These are phyloP conservation scores for Mesembrinibis cayennensis DNA, from an alignment of 2,113 vertebrate species.

Conservation along the genomic window DNA sequence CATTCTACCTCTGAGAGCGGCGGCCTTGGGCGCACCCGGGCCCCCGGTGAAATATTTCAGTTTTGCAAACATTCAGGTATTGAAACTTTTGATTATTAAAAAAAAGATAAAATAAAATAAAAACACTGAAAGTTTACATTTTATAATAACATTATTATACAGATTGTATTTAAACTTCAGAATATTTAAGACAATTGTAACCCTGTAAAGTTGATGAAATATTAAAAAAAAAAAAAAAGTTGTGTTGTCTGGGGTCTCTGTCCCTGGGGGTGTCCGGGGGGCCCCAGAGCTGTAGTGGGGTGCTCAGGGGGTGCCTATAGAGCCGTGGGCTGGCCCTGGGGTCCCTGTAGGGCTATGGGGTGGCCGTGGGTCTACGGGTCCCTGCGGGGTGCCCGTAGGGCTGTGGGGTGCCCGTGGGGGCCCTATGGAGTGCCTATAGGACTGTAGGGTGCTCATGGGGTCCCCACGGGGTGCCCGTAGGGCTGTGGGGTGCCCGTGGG, in stretches of 20 bases:
- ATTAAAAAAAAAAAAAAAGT: slow-evolving; percentile 71
- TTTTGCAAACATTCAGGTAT: slow-evolving; percentile 77
- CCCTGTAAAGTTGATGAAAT: slow-evolving; percentile 79
- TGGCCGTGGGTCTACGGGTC: background rate
- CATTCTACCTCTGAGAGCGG: slow-evolving; percentile 75
- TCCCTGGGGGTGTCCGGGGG: too few relatives aligned
- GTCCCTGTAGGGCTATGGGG: background rate
- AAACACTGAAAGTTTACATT: slow-evolving; percentile 86
- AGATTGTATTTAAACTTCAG: slow-evolving; percentile 87
- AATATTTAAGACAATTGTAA: slow-evolving; percentile 86
- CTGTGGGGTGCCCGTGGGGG: background rate
- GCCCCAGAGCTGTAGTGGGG: background rate
- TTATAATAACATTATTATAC: slow-evolving; percentile 85
- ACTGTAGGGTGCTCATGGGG: background rate
- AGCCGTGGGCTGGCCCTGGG: background rate
- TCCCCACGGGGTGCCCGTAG: background rate
- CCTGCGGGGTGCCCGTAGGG: background rate
- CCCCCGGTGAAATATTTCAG: slow-evolving; percentile 51
- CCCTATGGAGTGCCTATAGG: background rate
- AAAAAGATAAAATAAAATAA: slow-evolving; percentile 54
- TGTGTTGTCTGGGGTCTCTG: background rate
- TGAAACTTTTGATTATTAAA: slow-evolving; percentile 76
- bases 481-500: background rate
- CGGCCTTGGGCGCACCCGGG: background rate
- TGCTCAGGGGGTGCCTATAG: background rate